Base-by-base conservation (phyloP, 2,888 invertebrate species). In the Carterocephalus palaemon region DNA sequence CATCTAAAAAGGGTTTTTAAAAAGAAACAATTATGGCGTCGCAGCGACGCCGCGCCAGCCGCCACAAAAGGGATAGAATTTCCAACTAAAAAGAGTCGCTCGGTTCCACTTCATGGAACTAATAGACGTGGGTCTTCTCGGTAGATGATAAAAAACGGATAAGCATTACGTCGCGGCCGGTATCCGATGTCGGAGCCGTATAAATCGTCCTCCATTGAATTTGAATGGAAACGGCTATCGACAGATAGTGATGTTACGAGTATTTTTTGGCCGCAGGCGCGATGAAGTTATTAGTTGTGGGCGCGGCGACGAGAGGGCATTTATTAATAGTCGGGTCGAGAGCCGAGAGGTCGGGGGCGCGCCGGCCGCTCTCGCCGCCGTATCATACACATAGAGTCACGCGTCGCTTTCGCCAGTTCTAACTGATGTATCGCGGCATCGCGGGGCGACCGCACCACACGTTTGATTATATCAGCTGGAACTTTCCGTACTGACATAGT, bases 91-190 rank as follows among this genome's bases (percentile, higher is more conserved):
- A 43, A 43, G 43, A 37, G 15, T 29, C 36, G 16, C 22, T 28
- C 38, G 29, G 29, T 24, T 31, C 23, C 37, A 37, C 37, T 51
- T 51, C 53, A 49, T 33, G 41, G 53, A 53, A 53, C 47, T 49
- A 46, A 51, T 51, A 43, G 52, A 48, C 37, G 50, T 46, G 31
- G 42, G 39, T 51, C 37, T 45, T 56, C 53, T 50, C 34, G 31
- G 50, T 34, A 46, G 42, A 28, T 43, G 39, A 47, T 53, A 55
- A 50, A 51, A 51, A 56, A 50, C 39, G 29, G 37, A 43, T 38
- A 38, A 48, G 39, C 45, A 38, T 45, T 45, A 37, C 45, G 37
- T 24, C 31, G 45, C 36, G 29, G 45, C 31, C 26, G 31, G 33
- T 50, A 48, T 52, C 47, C 34, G 43, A 49, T 40, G 36, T 20